Conservation (phyloP, 1,140 invertebrate species). For the Euwallacea similis region DNA sequence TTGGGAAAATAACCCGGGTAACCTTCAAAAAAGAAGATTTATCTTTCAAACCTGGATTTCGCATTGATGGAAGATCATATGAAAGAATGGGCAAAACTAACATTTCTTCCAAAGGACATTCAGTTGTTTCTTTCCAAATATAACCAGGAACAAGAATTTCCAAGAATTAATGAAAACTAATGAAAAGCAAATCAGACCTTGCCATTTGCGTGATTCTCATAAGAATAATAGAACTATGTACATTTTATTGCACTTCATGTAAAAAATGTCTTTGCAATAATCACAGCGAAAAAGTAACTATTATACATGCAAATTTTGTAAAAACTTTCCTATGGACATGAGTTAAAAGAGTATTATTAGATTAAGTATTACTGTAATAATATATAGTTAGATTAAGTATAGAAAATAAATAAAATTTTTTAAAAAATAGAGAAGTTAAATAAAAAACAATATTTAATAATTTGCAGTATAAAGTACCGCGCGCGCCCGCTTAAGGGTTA, state of each 20-base stretch:
- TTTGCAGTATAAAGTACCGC: too few relatives aligned
- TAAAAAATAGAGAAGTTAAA: too few relatives aligned
- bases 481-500: too few relatives aligned
- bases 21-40: constrained; percentile 51
- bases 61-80: constrained; percentile 50
- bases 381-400: too few relatives aligned
- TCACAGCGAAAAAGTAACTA: constrained; percentile 23
- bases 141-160: neutral
- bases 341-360: too few relatives aligned
- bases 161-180: constrained; percentile 4
- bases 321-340: constrained; percentile 9
- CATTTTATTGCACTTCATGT: constrained; percentile 21
- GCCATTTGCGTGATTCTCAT: constrained; percentile 14
- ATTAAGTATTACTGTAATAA: too few relatives aligned
- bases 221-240: constrained; percentile 37
- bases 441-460: too few relatives aligned
- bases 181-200: constrained; percentile 15
- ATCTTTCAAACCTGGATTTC: constrained; percentile 54
- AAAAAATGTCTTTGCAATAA: constrained; percentile 32
- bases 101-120: constrained; percentile 27
- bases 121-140: constrained; percentile 21
- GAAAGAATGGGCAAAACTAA: constrained; percentile 25
- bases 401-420: too few relatives aligned
- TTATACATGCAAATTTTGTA: constrained; percentile 27
- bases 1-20: constrained; percentile 41